phyloP scores from a whole-genome alignment of 2,113 vertebrate genomes.

The Syngnathus scovelli region DNA sequence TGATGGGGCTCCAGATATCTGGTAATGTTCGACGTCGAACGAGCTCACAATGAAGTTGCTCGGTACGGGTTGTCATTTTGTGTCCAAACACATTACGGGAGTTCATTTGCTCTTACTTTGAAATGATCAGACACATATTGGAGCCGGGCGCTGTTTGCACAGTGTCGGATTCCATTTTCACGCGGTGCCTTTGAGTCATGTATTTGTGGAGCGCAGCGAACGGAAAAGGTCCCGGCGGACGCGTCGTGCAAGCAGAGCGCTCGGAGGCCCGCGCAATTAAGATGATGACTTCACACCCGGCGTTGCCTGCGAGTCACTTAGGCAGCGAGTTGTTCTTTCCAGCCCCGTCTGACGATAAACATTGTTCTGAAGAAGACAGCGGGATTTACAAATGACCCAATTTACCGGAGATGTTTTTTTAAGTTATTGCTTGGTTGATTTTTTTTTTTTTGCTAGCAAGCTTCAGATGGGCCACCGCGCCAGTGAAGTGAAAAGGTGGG shows the following conservation, averaged over 20 bases:
- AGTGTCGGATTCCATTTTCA: slow-evolving; percentile 67
- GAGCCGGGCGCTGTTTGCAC: slow-evolving; percentile 45
- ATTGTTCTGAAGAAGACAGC: no score
- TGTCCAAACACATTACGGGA: slow-evolving; percentile 1
- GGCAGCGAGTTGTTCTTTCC: slow-evolving; percentile 33
- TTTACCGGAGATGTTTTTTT: neutral
- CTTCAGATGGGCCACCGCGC: no score
- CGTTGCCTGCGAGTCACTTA: slow-evolving; percentile 46
- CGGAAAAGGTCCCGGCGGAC: slow-evolving; percentile 66
- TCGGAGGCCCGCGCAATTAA: slow-evolving; percentile 71
- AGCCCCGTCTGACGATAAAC: slow-evolving; percentile 6
- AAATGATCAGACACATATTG: slow-evolving; percentile 42
- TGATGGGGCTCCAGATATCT: neutral
- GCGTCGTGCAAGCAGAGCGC: slow-evolving; percentile 51
- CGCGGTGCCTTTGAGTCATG: slow-evolving; percentile 68
- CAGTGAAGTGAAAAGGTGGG: no score
- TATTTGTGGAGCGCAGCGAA: slow-evolving; percentile 66
- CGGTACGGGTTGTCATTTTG: neutral
- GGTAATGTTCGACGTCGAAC: neutral
- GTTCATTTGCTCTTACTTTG: slow-evolving; percentile 25
- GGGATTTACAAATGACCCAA: no score
- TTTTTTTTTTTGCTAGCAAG: no score
- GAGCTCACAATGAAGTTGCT: neutral
- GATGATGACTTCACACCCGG: slow-evolving; percentile 76
- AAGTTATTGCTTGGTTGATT: neutral